Base-by-base conservation (phyloP, 37 sponge, comb jelly and placozoan genomes). In the Beroe ovata region DNA sequence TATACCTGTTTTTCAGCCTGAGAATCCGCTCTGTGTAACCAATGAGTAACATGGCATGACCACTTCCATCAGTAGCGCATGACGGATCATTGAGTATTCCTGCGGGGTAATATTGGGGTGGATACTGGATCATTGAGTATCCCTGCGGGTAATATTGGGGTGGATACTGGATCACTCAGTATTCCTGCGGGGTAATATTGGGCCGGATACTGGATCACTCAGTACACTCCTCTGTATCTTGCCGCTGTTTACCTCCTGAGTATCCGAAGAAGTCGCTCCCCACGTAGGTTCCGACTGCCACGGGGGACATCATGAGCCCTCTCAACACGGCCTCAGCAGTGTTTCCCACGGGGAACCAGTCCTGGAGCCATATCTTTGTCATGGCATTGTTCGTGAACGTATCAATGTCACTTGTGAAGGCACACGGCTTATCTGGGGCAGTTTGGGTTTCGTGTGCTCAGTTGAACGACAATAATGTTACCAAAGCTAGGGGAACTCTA, bases 191-290 rank as follows among this genome's bases (percentile, higher is more conserved):
- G n/a, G n/a, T n/a, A n/a, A n/a, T n/a, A n/a, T n/a, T n/a, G n/a
- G n/a, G n/a, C n/a, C n/a, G n/a, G n/a, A n/a, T n/a, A n/a, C n/a
- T n/a, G n/a, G n/a, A n/a, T n/a, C n/a, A n/a, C n/a, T n/a, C n/a
- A n/a, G n/a, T n/a, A n/a, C n/a, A n/a, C n/a, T n/a, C n/a, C n/a
- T n/a, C n/a, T n/a, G n/a, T n/a, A n/a, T n/a, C n/a, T n/a, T n/a
- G n/a, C n/a, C 54, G 54, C 3, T 62, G 20, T 62, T 77, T 77
- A 77, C 84, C 84, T 42, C 84, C 84, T 1, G 84, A 77, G 28
- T 77, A 77, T 21, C 25, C 54, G 23, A 42, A 42, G 84, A 77
- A 21, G 84, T 77, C 38, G 47, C 41, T 29, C 23, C 47, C n/a
- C 0, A 77, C 41, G 84, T 77, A 77, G 22, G 84, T 11, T 42